A percentile compares a stretch with the other conserved stretches of the same genome.
Evolutionary conservation across 2,113 vertebrate species (phyloP).

Genomic region (Pseudopipra pipra): DNA sequence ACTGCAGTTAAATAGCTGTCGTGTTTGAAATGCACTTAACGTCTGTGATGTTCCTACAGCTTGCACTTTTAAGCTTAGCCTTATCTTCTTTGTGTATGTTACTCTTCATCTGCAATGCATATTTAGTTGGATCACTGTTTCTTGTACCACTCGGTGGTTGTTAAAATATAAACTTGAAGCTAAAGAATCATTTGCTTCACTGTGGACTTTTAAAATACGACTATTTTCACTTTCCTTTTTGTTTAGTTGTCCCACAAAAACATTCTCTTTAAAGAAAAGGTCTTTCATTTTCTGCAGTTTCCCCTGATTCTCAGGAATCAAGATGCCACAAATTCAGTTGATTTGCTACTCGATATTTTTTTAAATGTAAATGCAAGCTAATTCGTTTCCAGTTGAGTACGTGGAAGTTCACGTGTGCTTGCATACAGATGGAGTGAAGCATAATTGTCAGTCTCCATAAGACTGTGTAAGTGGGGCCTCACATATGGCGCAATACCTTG

Average conservation of each 20-base stretch:
- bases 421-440: not conserved
- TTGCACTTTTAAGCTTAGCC: not conserved
- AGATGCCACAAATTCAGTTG: not conserved
- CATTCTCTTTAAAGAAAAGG: not conserved
- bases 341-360: not conserved
- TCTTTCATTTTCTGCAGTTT: not conserved
- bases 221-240: not conserved
- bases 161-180: not conserved
- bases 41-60: not conserved
- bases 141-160: not conserved
- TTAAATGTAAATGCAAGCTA: not conserved
- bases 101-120: not conserved
- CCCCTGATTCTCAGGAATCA: not conserved
- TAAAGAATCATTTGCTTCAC: not conserved
- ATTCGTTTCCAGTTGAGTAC: accelerated
- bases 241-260: not conserved
- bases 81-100: not conserved
- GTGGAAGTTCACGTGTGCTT: not conserved
- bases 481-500: not conserved
- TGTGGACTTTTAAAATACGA: not conserved
- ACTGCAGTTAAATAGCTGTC: not conserved
- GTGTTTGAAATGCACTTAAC: not conserved
- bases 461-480: not conserved
- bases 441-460: not conserved
- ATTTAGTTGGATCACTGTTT: not conserved